Percentiles rank a stretch among this genome's conserved stretches.
Evolutionary conservation across 2,797 vertebrate species (phyloP).

Genomic region (Acanthopagrus latus): DNA sequence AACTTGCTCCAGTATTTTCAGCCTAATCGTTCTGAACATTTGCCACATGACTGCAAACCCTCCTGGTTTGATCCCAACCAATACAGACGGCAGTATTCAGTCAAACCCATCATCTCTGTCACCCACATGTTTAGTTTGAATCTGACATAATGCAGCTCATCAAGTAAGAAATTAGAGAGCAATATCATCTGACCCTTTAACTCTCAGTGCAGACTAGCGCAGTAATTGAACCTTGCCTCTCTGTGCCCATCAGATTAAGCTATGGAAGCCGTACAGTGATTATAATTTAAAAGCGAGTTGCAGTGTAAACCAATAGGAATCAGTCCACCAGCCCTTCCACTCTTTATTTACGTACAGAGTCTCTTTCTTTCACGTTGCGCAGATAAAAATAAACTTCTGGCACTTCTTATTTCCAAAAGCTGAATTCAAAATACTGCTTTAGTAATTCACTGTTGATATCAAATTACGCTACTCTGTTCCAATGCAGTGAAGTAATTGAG

Average conservation of each 20-base stretch:
- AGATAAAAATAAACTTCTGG: constrained; percentile 82
- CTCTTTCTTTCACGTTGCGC: constrained; percentile 66
- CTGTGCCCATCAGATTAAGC: constrained; percentile 78
- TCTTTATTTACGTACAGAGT: constrained; percentile 76
- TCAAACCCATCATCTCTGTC: constrained; percentile 55
- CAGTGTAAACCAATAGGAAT: constrained; percentile 64
- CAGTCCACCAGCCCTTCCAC: constrained; percentile 59
- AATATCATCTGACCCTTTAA: constrained; percentile 48
- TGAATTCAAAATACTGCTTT: constrained; percentile 68
- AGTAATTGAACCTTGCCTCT: constrained; percentile 58
- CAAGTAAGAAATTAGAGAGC: constrained; percentile 64
- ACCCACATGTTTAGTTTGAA: constrained; percentile 53
- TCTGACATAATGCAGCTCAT: constrained; percentile 59
- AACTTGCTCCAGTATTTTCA: constrained; percentile 40
- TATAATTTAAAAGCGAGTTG: constrained; percentile 70
- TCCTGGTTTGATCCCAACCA: constrained; percentile 27
- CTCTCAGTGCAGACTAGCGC: constrained; percentile 17
- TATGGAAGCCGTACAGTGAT: constrained; percentile 57
- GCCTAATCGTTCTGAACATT: constrained; percentile 40
- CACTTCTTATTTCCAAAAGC: constrained; percentile 79
- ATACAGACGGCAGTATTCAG: constrained; percentile 40
- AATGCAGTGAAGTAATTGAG: constrained; percentile 84
- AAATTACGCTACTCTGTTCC: constrained; percentile 73
- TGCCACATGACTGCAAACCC: constrained; percentile 43
- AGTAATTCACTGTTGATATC: constrained; percentile 84